Conservation (phyloP, 1,140 invertebrate genomes). For the Drosophila nigromelanica region DNA sequence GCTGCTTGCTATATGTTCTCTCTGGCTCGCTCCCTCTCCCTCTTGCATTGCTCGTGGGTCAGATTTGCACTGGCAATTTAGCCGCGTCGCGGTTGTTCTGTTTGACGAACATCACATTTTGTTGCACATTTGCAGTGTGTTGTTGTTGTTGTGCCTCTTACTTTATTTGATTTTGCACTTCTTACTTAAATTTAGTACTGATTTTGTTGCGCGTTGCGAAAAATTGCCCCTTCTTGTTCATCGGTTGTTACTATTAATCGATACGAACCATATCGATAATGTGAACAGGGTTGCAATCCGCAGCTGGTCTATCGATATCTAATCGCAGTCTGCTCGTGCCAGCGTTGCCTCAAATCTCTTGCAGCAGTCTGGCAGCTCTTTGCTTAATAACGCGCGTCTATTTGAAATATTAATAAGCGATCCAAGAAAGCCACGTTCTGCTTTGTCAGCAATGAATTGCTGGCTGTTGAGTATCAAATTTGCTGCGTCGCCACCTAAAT, state of each 20-base stretch:
- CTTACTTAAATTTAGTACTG: slow-evolving; percentile 60
- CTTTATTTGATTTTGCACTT: slow-evolving; percentile 43
- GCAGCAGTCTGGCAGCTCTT: neutral
- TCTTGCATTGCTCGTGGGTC: slow-evolving; percentile 64
- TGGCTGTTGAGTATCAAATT: neutral
- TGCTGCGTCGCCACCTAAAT: neutral
- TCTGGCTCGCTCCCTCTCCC: slow-evolving; percentile 26
- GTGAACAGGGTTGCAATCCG: slow-evolving; percentile 5
- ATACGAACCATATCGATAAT: slow-evolving; percentile 7
- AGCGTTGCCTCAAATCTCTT: neutral
- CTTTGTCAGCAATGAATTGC: slow-evolving; percentile 6
- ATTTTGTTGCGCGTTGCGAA: slow-evolving; percentile 73
- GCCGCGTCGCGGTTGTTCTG: slow-evolving; percentile 52
- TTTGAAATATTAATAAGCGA: neutral
- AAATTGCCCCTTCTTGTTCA: slow-evolving; percentile 55
- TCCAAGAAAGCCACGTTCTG: neutral
- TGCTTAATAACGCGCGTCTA: neutral
- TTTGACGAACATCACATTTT: slow-evolving; percentile 65
- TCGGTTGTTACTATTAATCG: slow-evolving; percentile 37
- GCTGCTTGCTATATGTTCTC: slow-evolving; percentile 49
- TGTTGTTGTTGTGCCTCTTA: slow-evolving; percentile 25
- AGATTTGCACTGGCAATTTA: slow-evolving; percentile 61
- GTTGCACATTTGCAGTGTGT: slow-evolving; percentile 46
- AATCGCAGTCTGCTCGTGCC: neutral
- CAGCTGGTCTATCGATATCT: neutral